Evolutionary conservation across 37 sponge, comb jelly and placozoan genomes (phyloP).

Genomic region (Ephydatia muelleri): DNA sequence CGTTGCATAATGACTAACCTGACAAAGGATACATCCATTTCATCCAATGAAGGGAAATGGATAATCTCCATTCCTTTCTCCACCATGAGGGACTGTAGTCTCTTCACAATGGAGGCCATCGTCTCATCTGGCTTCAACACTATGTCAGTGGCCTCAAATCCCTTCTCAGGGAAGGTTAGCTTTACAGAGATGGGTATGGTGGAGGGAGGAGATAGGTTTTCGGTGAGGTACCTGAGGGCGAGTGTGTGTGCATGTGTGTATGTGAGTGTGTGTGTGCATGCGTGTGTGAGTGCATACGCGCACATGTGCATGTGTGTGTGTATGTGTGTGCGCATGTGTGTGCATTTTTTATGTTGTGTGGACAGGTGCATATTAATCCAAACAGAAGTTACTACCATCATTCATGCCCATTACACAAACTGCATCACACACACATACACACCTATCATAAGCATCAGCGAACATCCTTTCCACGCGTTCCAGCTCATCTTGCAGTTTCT

Average conservation of each 20-base stretch:
- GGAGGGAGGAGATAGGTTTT: constrained; percentile 55
- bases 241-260: neutral
- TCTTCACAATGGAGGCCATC: constrained; percentile 51
- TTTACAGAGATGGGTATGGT: constrained; percentile 56
- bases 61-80: constrained; percentile 28
- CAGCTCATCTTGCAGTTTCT: constrained; percentile 29
- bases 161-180: constrained; percentile 50
- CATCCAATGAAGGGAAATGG: constrained; percentile 51
- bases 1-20: no score
- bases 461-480: constrained; percentile 25
- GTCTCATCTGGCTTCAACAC: constrained; percentile 59
- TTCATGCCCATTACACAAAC: no score
- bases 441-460: neutral
- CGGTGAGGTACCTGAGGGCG: constrained; percentile 53
- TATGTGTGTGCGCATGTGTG: no score
- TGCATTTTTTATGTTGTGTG: no score
- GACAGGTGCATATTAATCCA: no score
- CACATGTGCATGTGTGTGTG: no score
- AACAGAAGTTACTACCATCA: no score
- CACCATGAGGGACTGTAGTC: constrained; percentile 45
- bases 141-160: constrained; percentile 40
- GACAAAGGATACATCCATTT: constrained; percentile 51
- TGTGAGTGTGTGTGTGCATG: no score
- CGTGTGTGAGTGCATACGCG: no score
- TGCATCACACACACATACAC: neutral